Conservation (phyloP, 2,888 invertebrate species). For the Halictus ligatus region DNA sequence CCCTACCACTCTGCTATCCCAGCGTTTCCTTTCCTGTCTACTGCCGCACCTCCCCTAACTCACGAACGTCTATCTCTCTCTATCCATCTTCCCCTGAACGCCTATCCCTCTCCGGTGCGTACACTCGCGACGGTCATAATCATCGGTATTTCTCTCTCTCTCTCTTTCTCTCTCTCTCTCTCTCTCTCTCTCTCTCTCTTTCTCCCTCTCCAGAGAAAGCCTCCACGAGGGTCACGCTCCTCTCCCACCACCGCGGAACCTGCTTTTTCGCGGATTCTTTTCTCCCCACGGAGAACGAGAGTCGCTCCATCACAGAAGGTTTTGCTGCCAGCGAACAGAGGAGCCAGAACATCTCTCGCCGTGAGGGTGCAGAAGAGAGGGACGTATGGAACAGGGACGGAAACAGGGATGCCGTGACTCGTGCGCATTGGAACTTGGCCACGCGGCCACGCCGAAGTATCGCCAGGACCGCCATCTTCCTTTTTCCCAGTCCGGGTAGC, state of each 20-base stretch:
- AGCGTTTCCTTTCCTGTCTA: background rate
- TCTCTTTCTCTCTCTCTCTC: background rate
- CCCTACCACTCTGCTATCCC: background rate
- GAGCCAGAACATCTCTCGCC: background rate
- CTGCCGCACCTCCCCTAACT: slow-evolving; percentile 23
- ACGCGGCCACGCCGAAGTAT: slow-evolving; percentile 65
- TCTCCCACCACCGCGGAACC: slow-evolving; percentile 12
- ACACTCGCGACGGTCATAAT: slow-evolving; percentile 50
- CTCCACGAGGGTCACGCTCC: slow-evolving; percentile 31
- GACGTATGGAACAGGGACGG: background rate
- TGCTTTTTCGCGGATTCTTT: slow-evolving; percentile 8
- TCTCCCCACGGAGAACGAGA: background rate
- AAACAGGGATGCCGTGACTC: background rate
- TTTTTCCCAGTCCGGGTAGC: slow-evolving; percentile 77
- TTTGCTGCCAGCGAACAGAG: background rate
- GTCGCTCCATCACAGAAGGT: background rate
- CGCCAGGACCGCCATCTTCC: slow-evolving; percentile 80
- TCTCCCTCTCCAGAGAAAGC: slow-evolving; percentile 21
- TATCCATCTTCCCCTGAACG: background rate
- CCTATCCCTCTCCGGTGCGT: slow-evolving; percentile 25
- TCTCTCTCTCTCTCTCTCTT: background rate
- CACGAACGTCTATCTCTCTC: background rate
- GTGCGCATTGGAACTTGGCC: background rate
- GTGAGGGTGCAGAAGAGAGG: background rate
- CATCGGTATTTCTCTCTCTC: slow-evolving; percentile 52